Base-by-base conservation (phyloP, 92 coral and sea anemone species). In the Paramuricea clavata region DNA sequence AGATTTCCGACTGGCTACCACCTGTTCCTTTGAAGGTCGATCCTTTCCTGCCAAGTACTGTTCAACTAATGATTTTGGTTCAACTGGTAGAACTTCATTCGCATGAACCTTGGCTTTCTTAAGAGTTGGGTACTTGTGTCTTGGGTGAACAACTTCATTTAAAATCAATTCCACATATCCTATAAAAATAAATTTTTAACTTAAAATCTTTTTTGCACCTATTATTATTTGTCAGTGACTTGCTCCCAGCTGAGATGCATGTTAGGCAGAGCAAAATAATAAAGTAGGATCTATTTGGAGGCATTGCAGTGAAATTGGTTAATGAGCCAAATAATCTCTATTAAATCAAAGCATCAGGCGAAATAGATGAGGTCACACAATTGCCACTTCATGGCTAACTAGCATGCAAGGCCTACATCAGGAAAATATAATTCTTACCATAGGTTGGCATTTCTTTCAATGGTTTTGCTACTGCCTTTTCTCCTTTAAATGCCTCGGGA, bases 401-500 rank as follows among this genome's bases (percentile, higher is more conserved):
- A n/a, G n/a, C n/a, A n/a, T n/a, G n/a, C n/a, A n/a, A n/a, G n/a
- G n/a, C n/a, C n/a, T n/a, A n/a, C n/a, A n/a, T n/a, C n/a, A n/a
- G n/a, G n/a, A n/a, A n/a, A n/a, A n/a, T n/a, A n/a, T n/a, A n/a
- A n/a, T n/a, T n/a, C n/a, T n/a, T n/a, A n/a, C n/a, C n/a, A n/a
- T n/a, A n/a, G n/a, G n/a, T n/a, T n/a, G n/a, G n/a, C n/a, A n/a
- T n/a, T n/a, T n/a, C n/a, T n/a, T n/a, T n/a, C n/a, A n/a, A n/a
- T n/a, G n/a, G n/a, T n/a, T n/a, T n/a, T n/a, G n/a, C n/a, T n/a
- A n/a, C n/a, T n/a, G n/a, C 86, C 56, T 81, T 81, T 67, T 81
- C 76, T 35, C 86, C 86, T 81, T 81, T 81, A 52, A 34, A 67
- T 2, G 43, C 86, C 35, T 81, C 65, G 33, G 86, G 81, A 67